Conservation (phyloP, 2,797 vertebrate species). For the Glossophaga mutica region DNA sequence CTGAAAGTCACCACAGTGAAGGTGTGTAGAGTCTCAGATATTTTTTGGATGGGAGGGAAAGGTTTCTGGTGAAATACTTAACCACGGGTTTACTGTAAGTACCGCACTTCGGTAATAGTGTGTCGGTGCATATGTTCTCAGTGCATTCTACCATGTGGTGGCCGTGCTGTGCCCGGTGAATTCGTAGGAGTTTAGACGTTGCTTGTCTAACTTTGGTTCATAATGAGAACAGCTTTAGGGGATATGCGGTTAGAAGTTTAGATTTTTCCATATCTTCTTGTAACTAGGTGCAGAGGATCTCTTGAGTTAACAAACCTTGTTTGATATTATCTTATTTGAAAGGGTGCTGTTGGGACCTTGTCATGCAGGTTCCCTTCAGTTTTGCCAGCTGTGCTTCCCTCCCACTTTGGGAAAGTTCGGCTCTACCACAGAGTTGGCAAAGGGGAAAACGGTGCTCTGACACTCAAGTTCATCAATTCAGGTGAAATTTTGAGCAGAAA, state of each 20-base stretch:
- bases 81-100: fast-evolving
- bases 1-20: too few species aligned
- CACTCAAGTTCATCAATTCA: neutral
- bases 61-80: fast-evolving
- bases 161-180: neutral
- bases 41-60: neutral
- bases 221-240: neutral
- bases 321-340: neutral
- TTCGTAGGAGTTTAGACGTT: neutral
- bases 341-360: neutral
- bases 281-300: neutral
- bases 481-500: neutral
- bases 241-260: neutral
- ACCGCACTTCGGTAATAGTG: neutral
- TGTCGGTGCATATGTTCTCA: fast-evolving
- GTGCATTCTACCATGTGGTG: neutral
- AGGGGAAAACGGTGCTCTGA: neutral
- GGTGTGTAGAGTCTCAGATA: neutral
- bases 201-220: neutral
- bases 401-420: neutral
- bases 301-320: neutral
- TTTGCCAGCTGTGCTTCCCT: neutral
- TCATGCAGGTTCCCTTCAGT: neutral
- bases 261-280: neutral
- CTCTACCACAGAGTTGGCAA: neutral